Percentiles rank a stretch among this genome's conserved stretches.
These are phyloP conservation scores for Condylura cristata DNA, from an alignment of 2,113 vertebrate genomes.

Conservation along the genomic window DNA sequence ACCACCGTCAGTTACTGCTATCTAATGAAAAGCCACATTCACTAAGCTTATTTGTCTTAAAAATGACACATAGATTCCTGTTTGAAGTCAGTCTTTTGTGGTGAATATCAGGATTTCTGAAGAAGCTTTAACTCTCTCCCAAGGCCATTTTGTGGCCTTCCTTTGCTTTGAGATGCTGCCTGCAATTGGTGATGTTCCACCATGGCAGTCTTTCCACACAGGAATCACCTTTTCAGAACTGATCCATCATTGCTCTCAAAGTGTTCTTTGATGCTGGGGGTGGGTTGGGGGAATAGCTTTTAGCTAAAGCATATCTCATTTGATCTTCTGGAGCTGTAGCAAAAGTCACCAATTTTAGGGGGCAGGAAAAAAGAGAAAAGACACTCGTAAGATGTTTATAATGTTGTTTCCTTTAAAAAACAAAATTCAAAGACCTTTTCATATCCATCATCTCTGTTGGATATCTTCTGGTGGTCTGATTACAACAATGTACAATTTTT, in stretches of 20 bases:
- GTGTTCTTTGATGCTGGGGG: constrained; percentile 13
- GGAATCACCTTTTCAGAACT: not conserved
- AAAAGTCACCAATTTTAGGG: not conserved
- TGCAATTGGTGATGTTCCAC: not conserved
- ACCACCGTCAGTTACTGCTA: not conserved
- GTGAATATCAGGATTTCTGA: not conserved
- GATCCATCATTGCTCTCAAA: not conserved
- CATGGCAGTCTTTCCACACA: not conserved
- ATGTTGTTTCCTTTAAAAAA: constrained; percentile 19
- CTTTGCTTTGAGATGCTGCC: not conserved
- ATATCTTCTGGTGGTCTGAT: not conserved
- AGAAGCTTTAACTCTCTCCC: not conserved
- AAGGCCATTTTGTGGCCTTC: too few species aligned
- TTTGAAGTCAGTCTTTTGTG: not conserved
- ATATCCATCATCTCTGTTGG: not conserved
- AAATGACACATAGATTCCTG: not conserved
- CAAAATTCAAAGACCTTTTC: not conserved
- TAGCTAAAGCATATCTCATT: not conserved
- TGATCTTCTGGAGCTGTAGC: not conserved
- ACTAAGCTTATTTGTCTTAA: not conserved
- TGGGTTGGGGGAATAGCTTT: not conserved
- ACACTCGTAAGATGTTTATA: not conserved
- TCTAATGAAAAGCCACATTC: not conserved
- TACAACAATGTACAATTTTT: not conserved
- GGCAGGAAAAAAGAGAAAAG: not conserved